Evolutionary conservation across 2,113 vertebrate genomes (phyloP), one percentile per base, ranked within the genome.

Genomic region (Glaucomys volans): DNA sequence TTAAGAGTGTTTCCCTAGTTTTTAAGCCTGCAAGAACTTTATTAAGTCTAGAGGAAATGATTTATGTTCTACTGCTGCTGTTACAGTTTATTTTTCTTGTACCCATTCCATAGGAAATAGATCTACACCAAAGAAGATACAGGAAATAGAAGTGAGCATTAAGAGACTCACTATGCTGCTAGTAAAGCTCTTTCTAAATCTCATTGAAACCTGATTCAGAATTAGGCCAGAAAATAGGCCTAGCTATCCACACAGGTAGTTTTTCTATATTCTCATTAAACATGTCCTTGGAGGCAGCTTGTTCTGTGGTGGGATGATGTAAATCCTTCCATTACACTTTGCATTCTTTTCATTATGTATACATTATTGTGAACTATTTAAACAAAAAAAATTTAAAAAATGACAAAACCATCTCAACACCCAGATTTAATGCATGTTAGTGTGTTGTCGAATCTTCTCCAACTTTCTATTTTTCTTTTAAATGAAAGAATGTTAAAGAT

Each of bases 161-260:
- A n/a, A 32, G 62, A 88, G 74, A 77, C n/a, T 87, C 59, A 66
- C 17, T 89, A 66, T 77, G 42, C 91, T 94, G 69, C 75, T 28
- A 52, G 92, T 82, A 87, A 94, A 97, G 72, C 28, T 84, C 62
- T 92, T 96, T 87, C 86, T 81, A 89, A 95, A 86, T 96, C 59
- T 94, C 95, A 85, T n/a, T 88, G 95, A 96, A 97, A 96, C n/a
- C 35, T 83, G 74, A 67, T 89, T 94, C 67, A 95, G 86, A 97
- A 97, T 42, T 97, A 97, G 95, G 96, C 93, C 94, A 97, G 91
- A 95, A 98, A 95, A 96, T 94, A 91, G 93, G 85, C 72, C 90
- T 95, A 89, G 44, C 47, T 93, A 85, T 81, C 42, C 50, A 95
- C n/a, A 50, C 84, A 90, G 59, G 83, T 67, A 72, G 28, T 66